Conservation (phyloP, 2,113 vertebrate genomes). For the Charina bottae region DNA sequence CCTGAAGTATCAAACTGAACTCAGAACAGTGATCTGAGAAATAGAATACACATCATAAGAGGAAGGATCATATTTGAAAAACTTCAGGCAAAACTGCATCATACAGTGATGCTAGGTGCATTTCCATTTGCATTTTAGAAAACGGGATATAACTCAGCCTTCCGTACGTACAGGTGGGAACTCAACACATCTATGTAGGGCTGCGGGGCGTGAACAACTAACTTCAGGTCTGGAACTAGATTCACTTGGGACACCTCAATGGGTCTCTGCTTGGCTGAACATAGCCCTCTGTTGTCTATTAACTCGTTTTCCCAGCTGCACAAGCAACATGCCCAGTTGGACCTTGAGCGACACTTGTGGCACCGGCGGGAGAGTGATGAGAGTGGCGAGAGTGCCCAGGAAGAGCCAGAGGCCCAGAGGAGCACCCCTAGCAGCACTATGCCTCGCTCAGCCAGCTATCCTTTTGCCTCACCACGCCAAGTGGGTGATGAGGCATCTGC, state of each 20-base stretch:
- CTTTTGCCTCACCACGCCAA: constrained; percentile 71
- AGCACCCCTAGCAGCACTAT: constrained; percentile 67
- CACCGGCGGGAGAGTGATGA: constrained; percentile 95
- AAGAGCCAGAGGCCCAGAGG: constrained; percentile 75
- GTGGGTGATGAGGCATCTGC: constrained; percentile 75
- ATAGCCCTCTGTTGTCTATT: fast-evolving
- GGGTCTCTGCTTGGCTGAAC: not conserved
- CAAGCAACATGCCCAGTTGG: constrained; percentile 90
- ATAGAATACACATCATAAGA: not conserved
- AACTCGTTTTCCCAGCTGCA: constrained; percentile 80
- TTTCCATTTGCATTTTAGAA: not conserved
- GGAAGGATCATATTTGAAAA: not conserved
- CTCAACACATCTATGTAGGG: not conserved
- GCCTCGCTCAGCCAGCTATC: constrained; percentile 93
- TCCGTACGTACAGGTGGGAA: not conserved
- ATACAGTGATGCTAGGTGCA: not conserved
- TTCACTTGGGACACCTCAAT: not conserved
- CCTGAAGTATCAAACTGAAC: not conserved
- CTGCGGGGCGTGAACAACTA: not conserved
- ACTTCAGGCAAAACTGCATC: not conserved
- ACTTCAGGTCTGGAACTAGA: not conserved
- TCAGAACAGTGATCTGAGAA: not conserved
- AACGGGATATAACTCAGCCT: not conserved
- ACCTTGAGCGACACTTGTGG: constrained; percentile 91
- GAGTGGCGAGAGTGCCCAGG: constrained; percentile 88